phyloP scores from a whole-genome alignment of 2,797 vertebrate species.

The Gymnopithys bicolor region DNA sequence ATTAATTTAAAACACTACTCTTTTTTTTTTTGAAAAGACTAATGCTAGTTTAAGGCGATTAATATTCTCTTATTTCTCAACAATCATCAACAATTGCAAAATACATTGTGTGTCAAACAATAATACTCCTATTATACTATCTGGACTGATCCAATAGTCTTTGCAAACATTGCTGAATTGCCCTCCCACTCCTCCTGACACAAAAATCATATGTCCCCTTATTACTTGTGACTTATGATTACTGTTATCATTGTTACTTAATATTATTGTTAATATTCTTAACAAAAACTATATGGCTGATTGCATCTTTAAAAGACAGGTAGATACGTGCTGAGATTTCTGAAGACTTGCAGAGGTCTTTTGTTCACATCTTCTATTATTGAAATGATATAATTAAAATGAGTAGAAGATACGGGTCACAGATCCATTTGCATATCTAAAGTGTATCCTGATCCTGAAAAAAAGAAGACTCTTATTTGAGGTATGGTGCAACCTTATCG shows the following conservation, averaged over 20 bases:
- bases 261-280: not conserved
- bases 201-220: not conserved
- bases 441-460: not conserved
- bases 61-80: not conserved
- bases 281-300: not conserved
- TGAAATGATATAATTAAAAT: constrained; percentile 24
- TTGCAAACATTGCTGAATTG: not conserved
- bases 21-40: not conserved
- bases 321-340: not conserved
- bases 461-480: not conserved
- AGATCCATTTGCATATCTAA: not conserved
- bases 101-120: not conserved
- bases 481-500: not conserved
- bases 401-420: not conserved
- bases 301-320: not conserved
- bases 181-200: not conserved
- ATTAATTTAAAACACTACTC: constrained; percentile 1
- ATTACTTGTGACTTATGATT: not conserved
- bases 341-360: not conserved
- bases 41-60: not conserved
- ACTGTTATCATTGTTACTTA: not conserved
- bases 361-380: not conserved
- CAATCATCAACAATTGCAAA: constrained; percentile 1
- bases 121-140: not conserved
- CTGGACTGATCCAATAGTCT: not conserved